A percentile compares a stretch with the other conserved stretches of the same genome.
These are phyloP conservation scores for Panagrolaimus sp. DNA, from an alignment of 1,140 invertebrate species.

Conservation along the genomic window DNA sequence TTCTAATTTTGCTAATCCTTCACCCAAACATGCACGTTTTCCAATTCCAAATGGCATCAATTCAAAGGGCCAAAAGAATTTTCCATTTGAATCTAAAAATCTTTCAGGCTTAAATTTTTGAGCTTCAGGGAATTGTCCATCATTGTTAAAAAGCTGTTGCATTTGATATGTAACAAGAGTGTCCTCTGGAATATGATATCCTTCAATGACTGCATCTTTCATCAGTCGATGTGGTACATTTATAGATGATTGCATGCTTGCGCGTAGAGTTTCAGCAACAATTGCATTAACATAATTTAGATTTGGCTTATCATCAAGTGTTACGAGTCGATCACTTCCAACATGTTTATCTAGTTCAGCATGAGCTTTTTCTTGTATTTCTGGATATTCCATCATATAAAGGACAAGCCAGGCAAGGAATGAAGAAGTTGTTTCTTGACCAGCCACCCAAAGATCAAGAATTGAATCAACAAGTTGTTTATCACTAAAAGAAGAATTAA, in stretches of 20 bases:
- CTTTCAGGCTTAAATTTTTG: too few relatives aligned
- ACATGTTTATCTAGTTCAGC: background rate
- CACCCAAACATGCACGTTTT: too few relatives aligned
- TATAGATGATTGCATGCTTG: background rate
- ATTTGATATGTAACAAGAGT: too few relatives aligned
- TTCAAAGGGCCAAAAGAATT: too few relatives aligned
- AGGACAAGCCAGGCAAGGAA: background rate
- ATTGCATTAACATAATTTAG: constrained; percentile 20
- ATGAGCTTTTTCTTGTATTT: background rate
- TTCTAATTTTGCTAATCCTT: too few relatives aligned
- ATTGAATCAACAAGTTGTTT: constrained; percentile 5
- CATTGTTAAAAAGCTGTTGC: too few relatives aligned
- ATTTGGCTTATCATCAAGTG: background rate
- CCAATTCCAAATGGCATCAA: too few relatives aligned
- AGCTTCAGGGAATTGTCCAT: too few relatives aligned
- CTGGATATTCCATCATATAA: constrained; percentile 12
- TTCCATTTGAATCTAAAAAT: too few relatives aligned
- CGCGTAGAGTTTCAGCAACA: background rate
- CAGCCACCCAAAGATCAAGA: constrained; percentile 1
- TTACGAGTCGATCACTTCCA: background rate
- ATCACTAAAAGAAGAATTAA: constrained; percentile 1
- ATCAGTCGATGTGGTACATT: constrained; percentile 7
- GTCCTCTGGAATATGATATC: background rate
- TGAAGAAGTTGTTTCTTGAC: background rate
- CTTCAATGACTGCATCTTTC: background rate